A percentile compares a stretch with the other conserved stretches of the same genome.
Conservation (phyloP, 2,113 vertebrate species). For the Poeciliopsis turrubarensis region DNA sequence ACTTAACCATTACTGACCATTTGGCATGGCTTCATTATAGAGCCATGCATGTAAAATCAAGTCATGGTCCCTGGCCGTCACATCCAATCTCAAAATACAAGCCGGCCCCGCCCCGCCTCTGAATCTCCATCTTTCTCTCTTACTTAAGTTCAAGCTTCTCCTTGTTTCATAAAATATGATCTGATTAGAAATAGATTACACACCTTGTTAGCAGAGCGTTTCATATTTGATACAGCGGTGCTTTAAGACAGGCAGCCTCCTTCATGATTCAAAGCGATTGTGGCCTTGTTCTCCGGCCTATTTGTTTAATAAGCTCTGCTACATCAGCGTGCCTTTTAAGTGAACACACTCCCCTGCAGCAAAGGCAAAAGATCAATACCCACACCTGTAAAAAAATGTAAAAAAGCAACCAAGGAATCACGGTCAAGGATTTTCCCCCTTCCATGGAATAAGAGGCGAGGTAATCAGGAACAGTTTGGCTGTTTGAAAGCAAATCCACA, state of each 20-base stretch:
- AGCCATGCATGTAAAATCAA: constrained; percentile 73
- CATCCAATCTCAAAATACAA: constrained; percentile 76
- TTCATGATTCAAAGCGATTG: constrained; percentile 67
- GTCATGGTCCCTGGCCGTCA: constrained; percentile 67
- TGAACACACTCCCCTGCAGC: constrained; percentile 66
- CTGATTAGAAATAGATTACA: constrained; percentile 77
- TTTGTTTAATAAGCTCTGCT: constrained; percentile 75
- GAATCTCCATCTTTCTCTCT: constrained; percentile 61
- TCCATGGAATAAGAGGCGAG: constrained; percentile 21
- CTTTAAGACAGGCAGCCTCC: constrained; percentile 51
- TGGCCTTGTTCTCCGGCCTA: constrained; percentile 72
- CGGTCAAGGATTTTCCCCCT: constrained; percentile 54
- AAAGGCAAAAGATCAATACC: constrained; percentile 74
- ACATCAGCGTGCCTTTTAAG: constrained; percentile 69
- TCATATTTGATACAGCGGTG: constrained; percentile 68
- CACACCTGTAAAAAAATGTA: constrained; percentile 51
- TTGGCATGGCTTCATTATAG: constrained; percentile 73
- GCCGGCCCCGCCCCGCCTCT: constrained; percentile 14
- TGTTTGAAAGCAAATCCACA: constrained; percentile 26
- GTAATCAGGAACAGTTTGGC: constrained; percentile 34
- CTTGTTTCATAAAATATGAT: constrained; percentile 77
- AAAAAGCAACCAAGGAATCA: constrained; percentile 27
- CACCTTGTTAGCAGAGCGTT: constrained; percentile 76
- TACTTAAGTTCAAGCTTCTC: constrained; percentile 64
- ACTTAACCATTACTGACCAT: constrained; percentile 75